Conservation (phyloP, 1,140 invertebrate species). For the Brachionus rubens region DNA sequence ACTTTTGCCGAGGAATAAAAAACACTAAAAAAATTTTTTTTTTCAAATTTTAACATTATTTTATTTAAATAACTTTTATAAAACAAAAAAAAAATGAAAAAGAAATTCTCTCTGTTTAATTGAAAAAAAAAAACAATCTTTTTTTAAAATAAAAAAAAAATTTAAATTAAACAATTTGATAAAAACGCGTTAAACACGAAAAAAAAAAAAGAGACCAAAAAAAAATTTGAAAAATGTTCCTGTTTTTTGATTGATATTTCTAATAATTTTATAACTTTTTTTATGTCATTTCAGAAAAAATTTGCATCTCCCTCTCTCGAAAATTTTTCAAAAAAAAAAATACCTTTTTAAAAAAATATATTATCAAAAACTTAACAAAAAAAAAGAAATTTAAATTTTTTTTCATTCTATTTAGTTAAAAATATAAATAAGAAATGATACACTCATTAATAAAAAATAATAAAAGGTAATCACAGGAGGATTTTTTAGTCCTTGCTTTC, state of each 20-base stretch:
- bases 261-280: neutral
- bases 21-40: neutral
- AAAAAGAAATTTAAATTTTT: neutral
- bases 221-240: neutral
- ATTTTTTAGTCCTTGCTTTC: conserved; percentile 30
- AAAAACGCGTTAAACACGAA: conserved; percentile 38
- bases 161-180: conserved; percentile 28
- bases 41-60: neutral
- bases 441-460: neutral
- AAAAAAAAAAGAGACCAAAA: neutral
- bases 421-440: neutral
- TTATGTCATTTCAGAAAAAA: neutral
- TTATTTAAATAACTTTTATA: conserved; percentile 36
- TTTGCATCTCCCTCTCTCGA: neutral
- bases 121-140: neutral
- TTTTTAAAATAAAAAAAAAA: conserved; percentile 1
- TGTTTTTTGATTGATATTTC: neutral
- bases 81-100: neutral
- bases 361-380: neutral
- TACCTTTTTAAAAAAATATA: too few species aligned
- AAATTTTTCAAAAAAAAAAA: too few species aligned
- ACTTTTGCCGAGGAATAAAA: neutral
- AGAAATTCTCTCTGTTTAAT: neutral
- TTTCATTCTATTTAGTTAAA: neutral
- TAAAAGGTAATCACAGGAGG: neutral